phyloP scores from a whole-genome alignment of 64 coral and sea anemone genomes.

The Porites lutea region DNA sequence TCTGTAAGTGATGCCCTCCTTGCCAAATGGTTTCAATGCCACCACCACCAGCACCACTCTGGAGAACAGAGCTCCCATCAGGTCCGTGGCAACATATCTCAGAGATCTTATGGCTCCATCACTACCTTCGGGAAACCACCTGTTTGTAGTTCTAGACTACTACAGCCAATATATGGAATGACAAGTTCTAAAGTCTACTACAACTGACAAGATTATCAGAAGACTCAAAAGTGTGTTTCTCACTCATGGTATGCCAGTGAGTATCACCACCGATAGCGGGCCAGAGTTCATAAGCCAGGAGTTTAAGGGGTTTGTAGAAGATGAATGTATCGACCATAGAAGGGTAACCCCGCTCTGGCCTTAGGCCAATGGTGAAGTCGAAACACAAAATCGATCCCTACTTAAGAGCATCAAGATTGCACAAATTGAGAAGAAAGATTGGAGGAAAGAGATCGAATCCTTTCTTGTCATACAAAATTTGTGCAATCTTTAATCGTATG shows the following conservation, averaged over 20 bases:
- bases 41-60: not conserved
- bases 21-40: too few species aligned
- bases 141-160: too few species aligned
- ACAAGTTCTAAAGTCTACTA: conserved; percentile 15
- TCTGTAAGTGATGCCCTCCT: too few species aligned
- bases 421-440: not conserved
- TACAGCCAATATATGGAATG: not conserved
- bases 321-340: conserved; percentile 2
- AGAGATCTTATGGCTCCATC: not conserved
- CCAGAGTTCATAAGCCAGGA: conserved; percentile 10
- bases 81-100: not conserved
- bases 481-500: too few species aligned
- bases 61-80: conserved; percentile 1
- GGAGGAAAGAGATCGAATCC: not conserved
- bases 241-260: not conserved
- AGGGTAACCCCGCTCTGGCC: conserved; percentile 1
- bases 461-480: not conserved
- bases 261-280: conserved; percentile 10
- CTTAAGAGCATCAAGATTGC: conserved; percentile 30
- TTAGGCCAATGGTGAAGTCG: conserved; percentile 38
- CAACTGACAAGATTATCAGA: conserved; percentile 2
- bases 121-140: too few species aligned
- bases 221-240: conserved; percentile 1
- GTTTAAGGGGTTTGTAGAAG: not conserved
- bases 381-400: conserved; percentile 16